phyloP scores from a whole-genome alignment of 2,113 vertebrate genomes.

The Laticauda laticaudata region DNA sequence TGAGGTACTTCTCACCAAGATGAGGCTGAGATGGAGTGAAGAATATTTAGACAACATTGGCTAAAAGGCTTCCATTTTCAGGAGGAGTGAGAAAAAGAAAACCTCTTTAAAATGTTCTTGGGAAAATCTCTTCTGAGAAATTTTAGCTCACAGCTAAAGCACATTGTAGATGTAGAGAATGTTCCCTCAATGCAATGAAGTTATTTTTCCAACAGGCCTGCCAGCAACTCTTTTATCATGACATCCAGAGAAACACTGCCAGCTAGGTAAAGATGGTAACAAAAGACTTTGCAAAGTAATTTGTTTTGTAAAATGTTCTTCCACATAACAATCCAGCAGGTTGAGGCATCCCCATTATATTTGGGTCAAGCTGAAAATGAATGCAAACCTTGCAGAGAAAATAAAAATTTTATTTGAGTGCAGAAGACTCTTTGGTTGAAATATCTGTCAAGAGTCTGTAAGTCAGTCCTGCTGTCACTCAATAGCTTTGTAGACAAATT shows the following conservation, averaged over 20 bases:
- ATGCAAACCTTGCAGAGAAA: not conserved
- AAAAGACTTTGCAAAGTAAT: not conserved
- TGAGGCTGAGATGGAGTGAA: not conserved
- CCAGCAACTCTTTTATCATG: not conserved
- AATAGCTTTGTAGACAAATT: not conserved
- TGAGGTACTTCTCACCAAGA: not conserved
- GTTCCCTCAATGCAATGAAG: not conserved
- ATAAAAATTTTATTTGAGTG: not conserved
- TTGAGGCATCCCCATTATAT: not conserved
- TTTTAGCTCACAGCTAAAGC: not conserved
- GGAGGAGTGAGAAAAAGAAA: not conserved
- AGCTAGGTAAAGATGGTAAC: not conserved
- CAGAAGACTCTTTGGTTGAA: not conserved
- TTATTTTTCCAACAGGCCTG: not conserved
- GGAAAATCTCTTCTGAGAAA: not conserved
- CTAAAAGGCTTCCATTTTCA: not conserved
- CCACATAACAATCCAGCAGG: not conserved
- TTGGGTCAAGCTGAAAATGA: not conserved
- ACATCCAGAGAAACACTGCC: not conserved
- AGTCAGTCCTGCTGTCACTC: not conserved
- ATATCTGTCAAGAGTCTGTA: not conserved
- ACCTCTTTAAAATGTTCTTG: not conserved
- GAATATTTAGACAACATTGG: not conserved
- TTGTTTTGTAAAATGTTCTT: not conserved
- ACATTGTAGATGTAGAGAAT: not conserved